Evolutionary conservation across 37 sponge, comb jelly and placozoan species (phyloP).

Genomic region (Oopsacas minuta): DNA sequence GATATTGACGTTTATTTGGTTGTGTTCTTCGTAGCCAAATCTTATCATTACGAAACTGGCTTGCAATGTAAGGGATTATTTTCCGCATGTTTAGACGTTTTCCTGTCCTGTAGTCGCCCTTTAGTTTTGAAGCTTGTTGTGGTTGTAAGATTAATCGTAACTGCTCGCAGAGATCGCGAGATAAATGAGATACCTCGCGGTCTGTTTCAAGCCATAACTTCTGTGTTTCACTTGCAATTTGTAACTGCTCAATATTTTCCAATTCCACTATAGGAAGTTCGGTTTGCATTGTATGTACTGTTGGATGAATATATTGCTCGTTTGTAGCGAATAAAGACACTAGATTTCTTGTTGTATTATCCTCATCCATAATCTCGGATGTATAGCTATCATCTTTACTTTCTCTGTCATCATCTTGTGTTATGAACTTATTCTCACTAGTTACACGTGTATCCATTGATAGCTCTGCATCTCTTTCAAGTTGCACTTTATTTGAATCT

Average conservation of each 20-base stretch:
- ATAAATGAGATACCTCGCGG: constrained; percentile 25
- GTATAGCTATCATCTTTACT: neutral
- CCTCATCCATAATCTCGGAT: neutral
- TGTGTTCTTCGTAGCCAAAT: constrained; percentile 89
- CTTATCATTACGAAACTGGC: constrained; percentile 79
- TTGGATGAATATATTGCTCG: neutral
- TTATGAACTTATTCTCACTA: neutral
- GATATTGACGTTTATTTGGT: constrained; percentile 71
- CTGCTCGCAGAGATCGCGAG: constrained; percentile 72
- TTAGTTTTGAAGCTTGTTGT: constrained; percentile 67
- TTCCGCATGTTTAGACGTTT: constrained; percentile 88
- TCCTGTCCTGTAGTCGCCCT: constrained; percentile 85
- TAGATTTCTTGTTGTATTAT: neutral
- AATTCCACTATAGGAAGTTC: neutral
- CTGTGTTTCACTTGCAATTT: neutral
- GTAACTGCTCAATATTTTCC: neutral
- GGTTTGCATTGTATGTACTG: neutral
- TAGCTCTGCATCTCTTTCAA: neutral
- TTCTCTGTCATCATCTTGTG: neutral
- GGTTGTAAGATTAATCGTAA: constrained; percentile 72
- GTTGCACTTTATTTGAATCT: neutral
- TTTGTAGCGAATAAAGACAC: neutral
- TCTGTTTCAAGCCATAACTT: constrained; percentile 63
- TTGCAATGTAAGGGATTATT: constrained; percentile 93
- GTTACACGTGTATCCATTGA: neutral